A percentile compares a stretch with the other conserved stretches of the same genome.
Evolutionary conservation across 2,113 vertebrate genomes (phyloP).

Genomic region (Hirundichthys speculiger): DNA sequence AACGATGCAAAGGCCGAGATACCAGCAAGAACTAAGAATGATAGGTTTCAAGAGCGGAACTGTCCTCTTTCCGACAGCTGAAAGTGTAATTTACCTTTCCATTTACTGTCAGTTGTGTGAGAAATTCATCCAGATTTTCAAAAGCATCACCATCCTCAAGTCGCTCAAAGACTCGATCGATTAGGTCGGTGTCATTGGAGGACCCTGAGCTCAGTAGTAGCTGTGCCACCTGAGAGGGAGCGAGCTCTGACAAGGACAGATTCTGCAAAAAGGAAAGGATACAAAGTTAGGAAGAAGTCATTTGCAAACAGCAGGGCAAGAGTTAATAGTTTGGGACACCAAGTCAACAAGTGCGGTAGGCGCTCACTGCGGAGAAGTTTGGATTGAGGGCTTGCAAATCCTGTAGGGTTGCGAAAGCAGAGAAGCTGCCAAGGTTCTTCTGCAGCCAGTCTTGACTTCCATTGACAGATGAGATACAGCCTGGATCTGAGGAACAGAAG

Average conservation of each 20-base stretch:
- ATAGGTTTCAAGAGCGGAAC: not conserved
- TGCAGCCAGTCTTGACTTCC: conserved; percentile 1
- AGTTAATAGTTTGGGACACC: not conserved
- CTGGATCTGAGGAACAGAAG: not conserved
- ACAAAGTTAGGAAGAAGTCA: no score
- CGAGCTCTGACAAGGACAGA: conserved; percentile 25
- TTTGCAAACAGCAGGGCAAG: not conserved
- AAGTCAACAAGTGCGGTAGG: not conserved
- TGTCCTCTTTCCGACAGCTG: not conserved
- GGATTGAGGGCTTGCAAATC: conserved; percentile 55
- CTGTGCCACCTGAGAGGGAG: conserved; percentile 53
- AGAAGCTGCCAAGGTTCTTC: conserved; percentile 6
- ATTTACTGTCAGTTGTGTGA: not conserved
- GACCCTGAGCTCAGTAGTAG: conserved; percentile 32
- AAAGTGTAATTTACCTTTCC: conserved; percentile 21
- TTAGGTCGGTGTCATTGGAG: conserved; percentile 20
- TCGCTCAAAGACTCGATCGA: conserved; percentile 29
- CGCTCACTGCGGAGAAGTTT: conserved; percentile 61
- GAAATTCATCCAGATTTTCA: conserved; percentile 38
- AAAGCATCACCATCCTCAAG: conserved; percentile 26
- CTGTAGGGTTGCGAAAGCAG: not conserved
- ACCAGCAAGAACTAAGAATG: not conserved
- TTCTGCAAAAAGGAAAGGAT: not conserved
- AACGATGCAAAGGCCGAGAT: not conserved
- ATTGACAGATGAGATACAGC: conserved; percentile 5